phyloP scores from a whole-genome alignment of 1,140 invertebrate genomes.

The Pomacea maculata region DNA sequence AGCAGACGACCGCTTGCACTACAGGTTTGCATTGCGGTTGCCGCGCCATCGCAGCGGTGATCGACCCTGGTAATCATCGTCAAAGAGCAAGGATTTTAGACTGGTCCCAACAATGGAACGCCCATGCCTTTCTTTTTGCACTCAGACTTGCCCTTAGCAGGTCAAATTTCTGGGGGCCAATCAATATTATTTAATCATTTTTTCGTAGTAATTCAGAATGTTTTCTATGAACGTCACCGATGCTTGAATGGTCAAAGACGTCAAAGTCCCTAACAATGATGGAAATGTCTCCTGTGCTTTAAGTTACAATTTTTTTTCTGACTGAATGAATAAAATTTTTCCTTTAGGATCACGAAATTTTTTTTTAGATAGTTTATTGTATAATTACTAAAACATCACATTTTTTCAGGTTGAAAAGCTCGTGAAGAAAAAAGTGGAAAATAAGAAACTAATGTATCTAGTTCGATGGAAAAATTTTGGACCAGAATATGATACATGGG shows the following conservation, averaged over 20 bases:
- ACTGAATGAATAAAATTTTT: not conserved
- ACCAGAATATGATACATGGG: constrained; percentile 52
- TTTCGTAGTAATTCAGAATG: not conserved
- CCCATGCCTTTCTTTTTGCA: not conserved
- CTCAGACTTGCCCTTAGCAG: not conserved
- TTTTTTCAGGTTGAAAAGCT: constrained; percentile 46
- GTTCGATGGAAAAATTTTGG: constrained; percentile 51
- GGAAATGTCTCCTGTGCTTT: too few species aligned
- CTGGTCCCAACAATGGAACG: not conserved
- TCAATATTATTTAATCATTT: not conserved
- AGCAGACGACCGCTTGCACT: constrained; percentile 1
- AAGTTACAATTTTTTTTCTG: too few species aligned
- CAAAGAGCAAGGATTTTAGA: not conserved
- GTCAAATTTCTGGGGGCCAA: not conserved
- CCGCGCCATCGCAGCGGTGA: constrained; percentile 17
- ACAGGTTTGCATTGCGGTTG: constrained; percentile 3
- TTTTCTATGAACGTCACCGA: too few species aligned
- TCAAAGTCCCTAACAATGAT: too few species aligned
- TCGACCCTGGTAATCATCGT: constrained; percentile 9
- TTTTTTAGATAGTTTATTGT: not conserved
- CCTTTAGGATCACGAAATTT: not conserved
- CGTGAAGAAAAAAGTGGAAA: constrained; percentile 31
- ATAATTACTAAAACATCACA: not conserved
- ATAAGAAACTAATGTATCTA: constrained; percentile 40
- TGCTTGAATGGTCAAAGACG: too few species aligned